Conservation (phyloP, 2,113 vertebrate genomes). For the Cnemophilus loriae region DNA sequence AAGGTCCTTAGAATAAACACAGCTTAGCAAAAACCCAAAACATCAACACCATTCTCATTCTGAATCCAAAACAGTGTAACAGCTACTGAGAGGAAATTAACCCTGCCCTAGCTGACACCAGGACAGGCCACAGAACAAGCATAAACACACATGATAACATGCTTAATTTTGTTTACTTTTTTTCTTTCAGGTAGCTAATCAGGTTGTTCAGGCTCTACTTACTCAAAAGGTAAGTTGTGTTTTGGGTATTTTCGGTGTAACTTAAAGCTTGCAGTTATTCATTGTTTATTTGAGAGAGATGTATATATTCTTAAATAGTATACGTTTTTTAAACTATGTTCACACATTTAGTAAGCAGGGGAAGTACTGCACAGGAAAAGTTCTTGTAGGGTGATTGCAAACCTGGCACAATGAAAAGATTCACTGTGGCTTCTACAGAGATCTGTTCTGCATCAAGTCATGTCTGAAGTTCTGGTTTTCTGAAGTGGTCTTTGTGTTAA, state of each 20-base stretch:
- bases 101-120: background rate
- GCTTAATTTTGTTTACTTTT: background rate
- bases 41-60: background rate
- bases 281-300: background rate
- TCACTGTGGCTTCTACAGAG: background rate
- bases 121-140: background rate
- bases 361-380: background rate
- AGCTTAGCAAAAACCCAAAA: background rate
- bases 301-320: background rate
- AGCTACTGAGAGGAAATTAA: background rate
- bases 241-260: background rate
- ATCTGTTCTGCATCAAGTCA: background rate
- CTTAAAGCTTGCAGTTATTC: background rate
- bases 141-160: background rate
- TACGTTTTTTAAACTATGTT: background rate
- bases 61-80: background rate
- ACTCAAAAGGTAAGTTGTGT: slow-evolving; percentile 86
- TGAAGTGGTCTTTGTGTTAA: background rate
- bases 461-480: background rate
- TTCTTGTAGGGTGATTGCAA: background rate
- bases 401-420: background rate
- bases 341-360: background rate
- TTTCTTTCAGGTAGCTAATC: slow-evolving; percentile 87
- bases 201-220: slow-evolving; percentile 91
- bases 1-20: background rate